Evolutionary conservation across 2,888 invertebrate genomes (phyloP).

Genomic region (Sycophila texana): DNA sequence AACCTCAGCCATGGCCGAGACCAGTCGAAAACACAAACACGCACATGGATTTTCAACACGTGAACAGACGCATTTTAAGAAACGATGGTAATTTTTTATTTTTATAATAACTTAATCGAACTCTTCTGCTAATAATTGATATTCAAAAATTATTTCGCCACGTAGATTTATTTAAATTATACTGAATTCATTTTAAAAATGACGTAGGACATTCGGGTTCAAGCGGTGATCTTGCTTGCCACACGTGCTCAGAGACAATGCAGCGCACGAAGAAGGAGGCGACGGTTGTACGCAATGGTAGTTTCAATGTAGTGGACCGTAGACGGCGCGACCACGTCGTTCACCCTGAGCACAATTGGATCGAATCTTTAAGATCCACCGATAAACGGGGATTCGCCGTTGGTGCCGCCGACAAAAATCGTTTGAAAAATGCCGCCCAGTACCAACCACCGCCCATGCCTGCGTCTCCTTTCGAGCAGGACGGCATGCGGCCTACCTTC

Average conservation of each 20-base stretch:
- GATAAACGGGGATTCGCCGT: slow-evolving; percentile 73
- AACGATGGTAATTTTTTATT: slow-evolving; percentile 62
- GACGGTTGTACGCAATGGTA: slow-evolving; percentile 66
- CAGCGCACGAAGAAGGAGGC: slow-evolving; percentile 61
- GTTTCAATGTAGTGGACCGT: slow-evolving; percentile 68
- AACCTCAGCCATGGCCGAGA: slow-evolving; percentile 48
- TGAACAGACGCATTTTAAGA: slow-evolving; percentile 60
- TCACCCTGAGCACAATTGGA: slow-evolving; percentile 77
- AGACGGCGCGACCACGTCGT: slow-evolving; percentile 63
- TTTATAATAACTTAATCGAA: too few species aligned
- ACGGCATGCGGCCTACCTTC: slow-evolving; percentile 77
- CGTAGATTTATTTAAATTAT: too few species aligned
- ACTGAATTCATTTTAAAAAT: not conserved
- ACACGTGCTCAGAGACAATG: slow-evolving; percentile 64
- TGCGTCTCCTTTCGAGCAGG: slow-evolving; percentile 68
- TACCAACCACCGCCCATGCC: slow-evolving; percentile 77
- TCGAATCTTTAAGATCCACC: slow-evolving; percentile 77
- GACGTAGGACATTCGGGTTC: slow-evolving; percentile 67
- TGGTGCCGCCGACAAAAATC: slow-evolving; percentile 61
- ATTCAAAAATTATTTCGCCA: too few species aligned
- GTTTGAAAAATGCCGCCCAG: slow-evolving; percentile 78
- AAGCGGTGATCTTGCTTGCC: slow-evolving; percentile 66
- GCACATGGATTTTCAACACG: slow-evolving; percentile 53
- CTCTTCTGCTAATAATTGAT: too few species aligned
- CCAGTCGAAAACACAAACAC: slow-evolving; percentile 33